These are phyloP conservation scores for Semaprochilodus insignis DNA, from an alignment of 2,797 vertebrate species.

Conservation along the genomic window DNA sequence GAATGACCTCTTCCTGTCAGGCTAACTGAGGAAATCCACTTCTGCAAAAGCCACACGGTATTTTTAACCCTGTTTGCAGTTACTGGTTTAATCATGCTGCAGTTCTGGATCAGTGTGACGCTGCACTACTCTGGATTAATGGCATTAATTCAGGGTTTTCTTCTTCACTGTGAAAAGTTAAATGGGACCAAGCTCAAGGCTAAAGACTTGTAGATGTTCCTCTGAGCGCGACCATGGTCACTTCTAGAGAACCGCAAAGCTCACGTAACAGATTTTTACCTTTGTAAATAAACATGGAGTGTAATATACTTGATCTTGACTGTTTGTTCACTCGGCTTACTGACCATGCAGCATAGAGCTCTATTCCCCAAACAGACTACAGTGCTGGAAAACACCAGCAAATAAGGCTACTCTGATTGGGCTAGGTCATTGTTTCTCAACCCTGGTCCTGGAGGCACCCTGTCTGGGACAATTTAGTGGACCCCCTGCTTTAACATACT, in stretches of 20 bases:
- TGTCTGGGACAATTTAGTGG: no score
- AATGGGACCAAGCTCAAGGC: slow-evolving; percentile 9
- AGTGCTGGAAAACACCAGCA: no score
- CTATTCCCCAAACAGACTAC: no score
- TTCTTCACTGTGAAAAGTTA: slow-evolving; percentile 13
- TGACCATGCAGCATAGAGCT: no score
- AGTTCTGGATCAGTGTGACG: neutral
- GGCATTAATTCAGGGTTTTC: neutral
- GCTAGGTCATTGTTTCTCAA: no score
- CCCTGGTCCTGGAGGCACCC: no score
- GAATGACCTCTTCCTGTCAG: no score
- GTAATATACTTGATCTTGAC: neutral
- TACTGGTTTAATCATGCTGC: neutral
- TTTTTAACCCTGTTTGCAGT: neutral
- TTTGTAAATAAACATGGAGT: slow-evolving; percentile 34
- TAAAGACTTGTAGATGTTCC: neutral
- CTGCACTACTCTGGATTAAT: slow-evolving; percentile 16
- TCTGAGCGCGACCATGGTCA: neutral
- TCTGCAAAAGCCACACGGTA: neutral
- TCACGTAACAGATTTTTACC: neutral
- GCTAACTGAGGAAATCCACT: neutral
- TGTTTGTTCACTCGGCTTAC: neutral
- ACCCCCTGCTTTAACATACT: no score
- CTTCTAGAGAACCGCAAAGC: neutral
- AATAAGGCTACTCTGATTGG: no score